These are phyloP conservation scores for Agrochola circellaris DNA, from an alignment of 2,888 invertebrate genomes.

Conservation along the genomic window DNA sequence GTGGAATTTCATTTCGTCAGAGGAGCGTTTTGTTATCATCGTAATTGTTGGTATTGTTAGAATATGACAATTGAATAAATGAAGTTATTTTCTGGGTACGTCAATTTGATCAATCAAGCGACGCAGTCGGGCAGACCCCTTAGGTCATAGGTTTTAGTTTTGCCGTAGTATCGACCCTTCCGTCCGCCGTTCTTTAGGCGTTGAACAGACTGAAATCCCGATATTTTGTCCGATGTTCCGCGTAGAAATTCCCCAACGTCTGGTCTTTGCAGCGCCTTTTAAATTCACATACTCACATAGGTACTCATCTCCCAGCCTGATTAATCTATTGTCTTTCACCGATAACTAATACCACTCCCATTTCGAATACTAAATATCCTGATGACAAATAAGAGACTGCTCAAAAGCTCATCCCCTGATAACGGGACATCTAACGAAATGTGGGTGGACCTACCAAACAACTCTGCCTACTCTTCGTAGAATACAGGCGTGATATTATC, in stretches of 20 bases:
- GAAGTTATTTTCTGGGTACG: background rate
- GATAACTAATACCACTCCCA: background rate
- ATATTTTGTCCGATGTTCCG: no score
- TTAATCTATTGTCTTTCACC: background rate
- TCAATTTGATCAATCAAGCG: background rate
- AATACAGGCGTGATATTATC: background rate
- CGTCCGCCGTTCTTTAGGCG: no score
- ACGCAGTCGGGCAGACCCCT: no score
- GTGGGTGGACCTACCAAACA: background rate
- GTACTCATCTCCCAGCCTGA: no score
- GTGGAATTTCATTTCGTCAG: constrained; percentile 37
- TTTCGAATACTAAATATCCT: background rate
- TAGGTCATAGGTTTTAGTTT: no score
- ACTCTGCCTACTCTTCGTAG: background rate
- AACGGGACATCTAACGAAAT: background rate
- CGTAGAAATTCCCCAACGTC: no score
- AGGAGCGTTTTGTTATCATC: constrained; percentile 37
- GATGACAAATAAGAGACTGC: background rate
- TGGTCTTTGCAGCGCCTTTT: no score
- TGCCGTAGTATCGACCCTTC: no score
- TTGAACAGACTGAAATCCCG: no score
- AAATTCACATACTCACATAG: no score
- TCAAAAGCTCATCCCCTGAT: background rate
- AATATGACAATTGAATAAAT: constrained; percentile 17
- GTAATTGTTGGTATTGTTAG: constrained; percentile 41